A percentile compares a stretch with the other conserved stretches of the same genome.
These are phyloP conservation scores for Machimus rusticus DNA, from an alignment of 2,888 invertebrate species.

Conservation along the genomic window DNA sequence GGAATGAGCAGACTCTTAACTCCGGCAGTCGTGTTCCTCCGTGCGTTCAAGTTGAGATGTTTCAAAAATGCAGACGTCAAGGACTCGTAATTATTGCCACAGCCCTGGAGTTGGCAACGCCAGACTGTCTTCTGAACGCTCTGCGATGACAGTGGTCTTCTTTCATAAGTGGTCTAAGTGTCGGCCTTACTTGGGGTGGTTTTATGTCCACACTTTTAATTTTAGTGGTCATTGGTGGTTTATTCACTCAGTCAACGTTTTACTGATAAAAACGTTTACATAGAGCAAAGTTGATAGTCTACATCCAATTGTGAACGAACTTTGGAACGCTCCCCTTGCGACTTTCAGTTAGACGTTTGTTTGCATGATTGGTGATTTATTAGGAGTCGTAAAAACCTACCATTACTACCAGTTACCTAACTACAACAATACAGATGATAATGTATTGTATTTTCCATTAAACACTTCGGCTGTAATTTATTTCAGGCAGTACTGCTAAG, in stretches of 20 bases:
- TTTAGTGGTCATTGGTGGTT: constrained; percentile 35
- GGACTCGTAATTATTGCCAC: constrained; percentile 42
- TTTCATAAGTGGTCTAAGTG: constrained; percentile 13
- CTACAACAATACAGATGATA: background rate
- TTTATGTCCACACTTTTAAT: constrained; percentile 15
- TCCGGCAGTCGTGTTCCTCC: background rate
- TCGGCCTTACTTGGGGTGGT: background rate
- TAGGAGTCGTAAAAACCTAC: background rate
- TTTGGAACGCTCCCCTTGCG: background rate
- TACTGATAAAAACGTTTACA: constrained; percentile 11
- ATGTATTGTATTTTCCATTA: background rate
- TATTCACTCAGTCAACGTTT: background rate
- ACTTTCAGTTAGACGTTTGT: background rate
- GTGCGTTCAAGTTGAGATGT: constrained; percentile 21
- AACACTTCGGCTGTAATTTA: background rate
- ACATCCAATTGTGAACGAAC: background rate
- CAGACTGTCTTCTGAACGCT: background rate
- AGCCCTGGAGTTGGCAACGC: background rate
- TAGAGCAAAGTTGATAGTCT: background rate
- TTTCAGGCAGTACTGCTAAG: no score
- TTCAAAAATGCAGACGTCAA: constrained; percentile 42
- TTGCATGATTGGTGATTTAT: background rate
- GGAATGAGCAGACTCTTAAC: constrained; percentile 31
- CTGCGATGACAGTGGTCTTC: background rate
- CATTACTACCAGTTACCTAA: background rate